Base-by-base conservation (phyloP, 2,888 invertebrate species). In the Troides oblongomaculatus region DNA sequence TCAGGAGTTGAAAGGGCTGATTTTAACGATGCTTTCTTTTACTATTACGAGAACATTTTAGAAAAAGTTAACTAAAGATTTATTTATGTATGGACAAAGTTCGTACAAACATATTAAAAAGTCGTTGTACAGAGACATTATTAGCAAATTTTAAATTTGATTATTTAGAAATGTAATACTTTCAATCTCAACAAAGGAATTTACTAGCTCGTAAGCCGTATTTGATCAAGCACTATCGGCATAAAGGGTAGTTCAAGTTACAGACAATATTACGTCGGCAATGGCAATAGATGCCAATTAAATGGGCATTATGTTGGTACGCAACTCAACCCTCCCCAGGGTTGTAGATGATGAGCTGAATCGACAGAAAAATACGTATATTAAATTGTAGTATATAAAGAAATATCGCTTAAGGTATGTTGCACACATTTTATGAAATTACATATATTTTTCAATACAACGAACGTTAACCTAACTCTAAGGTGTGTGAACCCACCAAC, bases 281-380 rank as follows among this genome's bases (percentile, higher is more conserved):
- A 39, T 10, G 7, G 39, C 61, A n/a, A n/a, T n/a, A 61, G 39
- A 39, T 39, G 61, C 39, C 39, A 39, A 61, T 61, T 61, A 61
- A 61, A 61, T 39, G 61, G 36, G 61, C n/a, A 61, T 61, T 61
- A 25, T 25, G 25, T 30, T 53, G 6, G 53, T 53, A 53, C 53
- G 53, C 53, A 53, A n/a, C n/a, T 12, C 53, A 7, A 53, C 53
- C 7, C 53, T 53, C 53, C 53, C 53, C 8, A 53, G n/a, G 18
- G 18, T 53, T n/a, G n/a, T n/a, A n/a, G 53, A 53, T 53, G 53
- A 53, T 53, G 53, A 53, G 53, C 53, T 53, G 53, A n/a, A 18
- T 23, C 58, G 25, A 58, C 12, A 10, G 8, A 58, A 25, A 58
- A 25, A 6, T 4, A 58, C n/a, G 14, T 46, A 46, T 12, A 23